Evolutionary conservation across 2,113 vertebrate species (phyloP), one percentile per base, ranked within the genome.

Genomic region (Ictidomys tridecemlineatus): DNA sequence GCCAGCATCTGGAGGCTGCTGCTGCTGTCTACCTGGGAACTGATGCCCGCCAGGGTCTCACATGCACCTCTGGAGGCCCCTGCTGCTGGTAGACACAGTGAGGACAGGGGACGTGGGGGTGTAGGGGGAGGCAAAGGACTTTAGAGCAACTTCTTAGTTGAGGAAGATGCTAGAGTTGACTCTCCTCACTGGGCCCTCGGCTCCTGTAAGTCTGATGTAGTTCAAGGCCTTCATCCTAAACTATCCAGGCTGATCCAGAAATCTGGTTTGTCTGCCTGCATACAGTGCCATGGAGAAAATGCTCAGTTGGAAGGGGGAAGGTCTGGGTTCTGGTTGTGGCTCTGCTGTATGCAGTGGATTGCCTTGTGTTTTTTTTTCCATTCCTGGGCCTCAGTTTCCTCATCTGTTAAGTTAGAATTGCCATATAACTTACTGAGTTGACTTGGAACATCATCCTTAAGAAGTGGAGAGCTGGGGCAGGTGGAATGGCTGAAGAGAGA

Each of bases 181-280:
- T 34, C 63, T 67, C n/a, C 63, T 86, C 74, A 74, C 67, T 58
- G 20, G n/a, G n/a, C 14, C 39, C 20, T 79, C 10, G 42, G 87
- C 5, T 91, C 26, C 56, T 77, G 61, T 7, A 11, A 18, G 37
- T 51, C 74, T 42, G 20, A 69, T 58, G 10, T 51, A 39, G 24
- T 61, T 67, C 80, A 95, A 80, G 22, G 22, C 18, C 72, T 92
- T 96, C 70, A 83, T 73, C 70, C 24, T 28, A 74, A 79, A 37
- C 24, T 80, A 77, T 48, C 56, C 45, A 87, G 30, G n/a, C 45
- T 85, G 45, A 34, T 58, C 34, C 89, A 53, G 34, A 89, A 95
- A 89, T 78, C 30, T 61, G 61, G 30, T 37, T 73, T 92, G 37
- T 92, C 13, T 93, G 37, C 30, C 28, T 34, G 34, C 4, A 20